phyloP scores from a whole-genome alignment of 2,113 vertebrate genomes.

The Origma solitaria region DNA sequence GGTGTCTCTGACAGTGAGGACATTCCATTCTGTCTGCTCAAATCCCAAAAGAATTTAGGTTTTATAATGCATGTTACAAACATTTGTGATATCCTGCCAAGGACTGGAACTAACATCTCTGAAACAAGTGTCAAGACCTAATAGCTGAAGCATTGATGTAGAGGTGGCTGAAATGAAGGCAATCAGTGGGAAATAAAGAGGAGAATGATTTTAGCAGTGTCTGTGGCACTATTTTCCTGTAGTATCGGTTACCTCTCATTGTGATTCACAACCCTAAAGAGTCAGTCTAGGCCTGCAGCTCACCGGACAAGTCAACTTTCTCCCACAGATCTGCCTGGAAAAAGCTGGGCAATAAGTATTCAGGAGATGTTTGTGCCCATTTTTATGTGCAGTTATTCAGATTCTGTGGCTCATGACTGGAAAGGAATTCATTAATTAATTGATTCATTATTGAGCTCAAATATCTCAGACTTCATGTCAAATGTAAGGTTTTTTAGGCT shows the following conservation, averaged over 20 bases:
- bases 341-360: background rate
- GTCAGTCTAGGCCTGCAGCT: background rate
- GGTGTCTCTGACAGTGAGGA: background rate
- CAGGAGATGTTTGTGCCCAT: background rate
- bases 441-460: background rate
- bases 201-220: background rate
- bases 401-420: background rate
- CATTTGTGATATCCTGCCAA: background rate
- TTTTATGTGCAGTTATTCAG: background rate
- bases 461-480: background rate
- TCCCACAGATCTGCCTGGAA: background rate
- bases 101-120: background rate
- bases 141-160: background rate
- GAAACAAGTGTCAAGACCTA: background rate
- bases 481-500: background rate
- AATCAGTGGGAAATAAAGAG: background rate
- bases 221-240: background rate
- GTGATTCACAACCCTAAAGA: background rate
- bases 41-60: background rate
- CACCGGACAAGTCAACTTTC: background rate
- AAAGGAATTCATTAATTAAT: background rate
- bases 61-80: background rate
- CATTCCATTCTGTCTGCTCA: background rate
- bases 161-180: background rate
- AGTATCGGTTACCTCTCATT: background rate